These are phyloP conservation scores for Poecilia gillii DNA, from an alignment of 2,797 vertebrate species.

Conservation along the genomic window DNA sequence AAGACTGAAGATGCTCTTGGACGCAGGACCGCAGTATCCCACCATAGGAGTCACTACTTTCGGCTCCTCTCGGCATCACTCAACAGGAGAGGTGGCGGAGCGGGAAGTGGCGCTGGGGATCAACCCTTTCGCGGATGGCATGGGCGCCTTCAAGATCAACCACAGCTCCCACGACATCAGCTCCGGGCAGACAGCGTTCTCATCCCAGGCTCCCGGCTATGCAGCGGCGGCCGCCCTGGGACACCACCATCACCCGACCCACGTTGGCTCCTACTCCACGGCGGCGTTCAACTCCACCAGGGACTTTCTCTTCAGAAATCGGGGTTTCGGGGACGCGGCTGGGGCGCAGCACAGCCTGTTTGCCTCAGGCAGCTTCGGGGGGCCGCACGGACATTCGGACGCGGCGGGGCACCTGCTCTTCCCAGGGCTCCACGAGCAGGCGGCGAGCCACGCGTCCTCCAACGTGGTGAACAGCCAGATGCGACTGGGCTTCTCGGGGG, in stretches of 20 bases:
- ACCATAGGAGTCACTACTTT: conserved; percentile 99
- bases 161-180: conserved; percentile 95
- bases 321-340: conserved; percentile 95
- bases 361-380: conserved; percentile 93
- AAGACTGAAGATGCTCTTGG: conserved; percentile 97
- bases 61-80: conserved; percentile 97
- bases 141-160: conserved; percentile 99
- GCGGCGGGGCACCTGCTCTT: conserved; percentile 97
- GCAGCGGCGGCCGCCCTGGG: conserved; percentile 92
- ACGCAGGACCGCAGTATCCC: conserved; percentile 98
- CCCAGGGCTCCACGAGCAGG: conserved; percentile 97
- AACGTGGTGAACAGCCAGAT: conserved; percentile 99
- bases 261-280: conserved; percentile 97
- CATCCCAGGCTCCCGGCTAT: conserved; percentile 96
- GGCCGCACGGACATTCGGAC: conserved; percentile 93
- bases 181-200: conserved; percentile 96
- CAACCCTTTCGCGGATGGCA: conserved; percentile 98
- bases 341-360: conserved; percentile 92
- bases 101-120: conserved; percentile 98
- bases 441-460: conserved; percentile 92
- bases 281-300: conserved; percentile 98
- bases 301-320: conserved; percentile 99
- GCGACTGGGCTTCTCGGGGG: conserved; percentile 98
- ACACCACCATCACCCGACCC: conserved; percentile 95
- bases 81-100: conserved; percentile 96